Evolutionary conservation across 2,797 vertebrate genomes (phyloP).

Genomic region (Acropternis orthonyx): DNA sequence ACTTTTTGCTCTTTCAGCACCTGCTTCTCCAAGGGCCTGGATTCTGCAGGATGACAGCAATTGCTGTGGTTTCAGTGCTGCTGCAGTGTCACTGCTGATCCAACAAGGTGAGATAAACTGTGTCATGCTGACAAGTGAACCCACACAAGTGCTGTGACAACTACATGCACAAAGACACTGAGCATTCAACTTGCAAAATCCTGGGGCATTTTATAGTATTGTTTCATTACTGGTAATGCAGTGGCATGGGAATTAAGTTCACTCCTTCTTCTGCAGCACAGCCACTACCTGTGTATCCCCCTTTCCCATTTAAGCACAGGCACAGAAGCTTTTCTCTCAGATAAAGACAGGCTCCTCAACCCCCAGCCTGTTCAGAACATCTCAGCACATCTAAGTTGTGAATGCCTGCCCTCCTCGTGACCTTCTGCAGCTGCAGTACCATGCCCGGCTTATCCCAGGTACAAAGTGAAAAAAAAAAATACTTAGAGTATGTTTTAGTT

Average conservation of each 20-base stretch:
- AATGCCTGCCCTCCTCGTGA: background rate
- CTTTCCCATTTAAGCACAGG: background rate
- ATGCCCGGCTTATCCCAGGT: background rate
- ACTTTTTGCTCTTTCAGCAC: background rate
- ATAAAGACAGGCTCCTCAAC: background rate
- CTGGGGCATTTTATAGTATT: background rate
- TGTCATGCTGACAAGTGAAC: background rate
- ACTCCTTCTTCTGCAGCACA: background rate
- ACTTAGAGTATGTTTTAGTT: background rate
- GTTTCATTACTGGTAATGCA: background rate
- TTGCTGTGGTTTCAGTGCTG: background rate
- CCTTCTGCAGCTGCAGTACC: background rate
- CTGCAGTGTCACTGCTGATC: background rate
- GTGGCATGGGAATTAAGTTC: background rate
- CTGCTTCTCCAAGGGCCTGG: background rate
- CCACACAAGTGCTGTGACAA: background rate
- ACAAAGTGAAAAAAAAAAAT: background rate
- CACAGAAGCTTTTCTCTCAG: background rate
- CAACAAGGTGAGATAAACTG: background rate
- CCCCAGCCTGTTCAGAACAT: background rate
- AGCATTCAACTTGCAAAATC: background rate
- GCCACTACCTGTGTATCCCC: background rate
- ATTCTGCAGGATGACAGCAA: background rate
- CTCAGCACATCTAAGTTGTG: background rate
- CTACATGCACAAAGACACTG: background rate